Conservation (phyloP, 2,888 invertebrate genomes). For the Meghimatium bilineatum region DNA sequence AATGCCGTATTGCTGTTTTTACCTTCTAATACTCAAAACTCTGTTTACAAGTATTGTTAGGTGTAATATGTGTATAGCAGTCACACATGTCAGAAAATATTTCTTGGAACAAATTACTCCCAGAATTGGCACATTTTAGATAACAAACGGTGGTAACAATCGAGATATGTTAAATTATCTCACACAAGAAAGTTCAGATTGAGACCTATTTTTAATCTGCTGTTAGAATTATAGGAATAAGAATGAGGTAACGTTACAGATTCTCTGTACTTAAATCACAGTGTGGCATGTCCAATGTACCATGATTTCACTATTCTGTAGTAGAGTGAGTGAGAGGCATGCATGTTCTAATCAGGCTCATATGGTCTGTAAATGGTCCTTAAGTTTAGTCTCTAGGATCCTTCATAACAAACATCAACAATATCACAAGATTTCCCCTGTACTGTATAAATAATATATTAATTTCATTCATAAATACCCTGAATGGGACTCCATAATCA, state of each 20-base stretch:
- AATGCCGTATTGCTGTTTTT: not conserved
- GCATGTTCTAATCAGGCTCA: not conserved
- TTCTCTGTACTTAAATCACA: not conserved
- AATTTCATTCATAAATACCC: not conserved
- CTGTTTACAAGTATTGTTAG: not conserved
- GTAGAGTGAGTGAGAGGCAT: not conserved
- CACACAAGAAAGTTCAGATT: no score
- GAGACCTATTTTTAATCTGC: not conserved
- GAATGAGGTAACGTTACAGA: not conserved
- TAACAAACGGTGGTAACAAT: not conserved
- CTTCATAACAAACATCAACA: not conserved
- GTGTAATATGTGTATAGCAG: not conserved
- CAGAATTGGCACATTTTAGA: not conserved
- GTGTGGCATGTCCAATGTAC: not conserved
- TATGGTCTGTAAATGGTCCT: not conserved
- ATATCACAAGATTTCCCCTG: not conserved
- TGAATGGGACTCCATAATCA: not conserved
- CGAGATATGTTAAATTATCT: no score
- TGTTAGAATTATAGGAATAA: not conserved
- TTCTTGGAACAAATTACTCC: not conserved
- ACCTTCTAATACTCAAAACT: not conserved
- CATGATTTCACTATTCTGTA: not conserved
- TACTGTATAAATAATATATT: conserved; percentile 5
- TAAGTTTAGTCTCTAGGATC: not conserved
- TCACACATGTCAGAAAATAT: not conserved